phyloP scores from a whole-genome alignment of 1,140 invertebrate species.

The Brachionus rubens region DNA sequence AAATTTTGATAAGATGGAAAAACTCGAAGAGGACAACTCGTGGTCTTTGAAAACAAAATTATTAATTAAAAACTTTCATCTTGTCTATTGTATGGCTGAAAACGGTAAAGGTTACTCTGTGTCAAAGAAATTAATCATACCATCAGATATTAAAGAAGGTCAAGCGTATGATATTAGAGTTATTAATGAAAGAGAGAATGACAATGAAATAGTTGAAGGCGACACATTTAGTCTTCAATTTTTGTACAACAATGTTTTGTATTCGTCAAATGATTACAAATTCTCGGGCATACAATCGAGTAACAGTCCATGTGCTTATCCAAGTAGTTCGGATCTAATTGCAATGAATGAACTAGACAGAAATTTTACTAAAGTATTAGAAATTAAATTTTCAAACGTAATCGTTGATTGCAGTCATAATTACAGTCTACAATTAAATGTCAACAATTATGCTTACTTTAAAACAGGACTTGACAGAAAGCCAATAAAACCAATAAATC shows the following conservation, averaged over 20 bases:
- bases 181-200: neutral
- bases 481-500: neutral
- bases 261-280: constrained; percentile 4
- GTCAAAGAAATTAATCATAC: constrained; percentile 9
- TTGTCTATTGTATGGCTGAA: constrained; percentile 16
- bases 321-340: no score
- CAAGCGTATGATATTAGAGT: neutral
- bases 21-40: neutral
- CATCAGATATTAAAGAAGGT: constrained; percentile 15
- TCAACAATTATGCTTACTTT: constrained; percentile 25
- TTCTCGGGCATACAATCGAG: neutral
- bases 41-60: constrained; percentile 35
- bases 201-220: constrained; percentile 31
- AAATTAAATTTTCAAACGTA: constrained; percentile 4
- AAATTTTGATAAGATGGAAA: constrained; percentile 29
- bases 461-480: neutral
- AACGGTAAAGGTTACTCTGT: neutral
- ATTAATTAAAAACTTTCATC: neutral
- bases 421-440: constrained; percentile 1
- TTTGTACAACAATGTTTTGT: constrained; percentile 7
- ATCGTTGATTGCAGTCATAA: neutral
- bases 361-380: neutral
- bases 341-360: neutral
- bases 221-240: constrained; percentile 24
- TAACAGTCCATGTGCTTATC: neutral